Percentiles rank a stretch among this genome's conserved stretches.
phyloP scores from a whole-genome alignment of 2,113 vertebrate genomes.

The Sinosuthora webbiana region DNA sequence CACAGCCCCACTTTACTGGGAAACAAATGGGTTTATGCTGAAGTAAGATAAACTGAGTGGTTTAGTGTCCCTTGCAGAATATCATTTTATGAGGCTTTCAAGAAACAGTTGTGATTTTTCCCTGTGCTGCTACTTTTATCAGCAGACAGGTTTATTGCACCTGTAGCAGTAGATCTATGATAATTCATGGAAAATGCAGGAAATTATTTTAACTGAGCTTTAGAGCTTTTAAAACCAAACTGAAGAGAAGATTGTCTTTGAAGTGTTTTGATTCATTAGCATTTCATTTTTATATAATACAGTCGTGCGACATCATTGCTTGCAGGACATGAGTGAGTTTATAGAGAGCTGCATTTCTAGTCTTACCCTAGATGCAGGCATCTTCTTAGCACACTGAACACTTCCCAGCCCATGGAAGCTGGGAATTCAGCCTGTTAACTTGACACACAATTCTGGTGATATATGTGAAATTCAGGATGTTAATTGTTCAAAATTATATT shows the following conservation, averaged over 20 bases:
- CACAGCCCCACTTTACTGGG: not conserved
- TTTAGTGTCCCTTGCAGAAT: constrained; percentile 21
- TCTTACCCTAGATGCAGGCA: not conserved
- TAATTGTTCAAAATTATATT: not conserved
- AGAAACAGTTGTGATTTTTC: constrained; percentile 37
- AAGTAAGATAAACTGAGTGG: not conserved
- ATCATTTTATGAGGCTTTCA: constrained; percentile 34
- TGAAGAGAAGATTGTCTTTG: not conserved
- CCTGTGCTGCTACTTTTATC: constrained; percentile 24
- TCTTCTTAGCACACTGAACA: not conserved
- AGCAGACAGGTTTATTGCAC: constrained; percentile 4
- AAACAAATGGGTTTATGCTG: constrained; percentile 12
- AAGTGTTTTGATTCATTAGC: not conserved
- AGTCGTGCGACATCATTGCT: not conserved
- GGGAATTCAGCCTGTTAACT: not conserved
- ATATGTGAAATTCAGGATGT: not conserved
- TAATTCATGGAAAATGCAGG: constrained; percentile 24
- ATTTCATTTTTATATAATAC: not conserved
- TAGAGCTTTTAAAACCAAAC: constrained; percentile 12
- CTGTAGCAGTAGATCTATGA: constrained; percentile 18
- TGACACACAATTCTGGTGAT: not conserved
- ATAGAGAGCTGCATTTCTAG: not conserved
- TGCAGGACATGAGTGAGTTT: not conserved
- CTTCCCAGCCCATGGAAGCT: not conserved
- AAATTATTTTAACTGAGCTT: constrained; percentile 34